A percentile compares a stretch with the other conserved stretches of the same genome.
phyloP scores from a whole-genome alignment of 92 coral and sea anemone species.

The Meandrina meandrites region DNA sequence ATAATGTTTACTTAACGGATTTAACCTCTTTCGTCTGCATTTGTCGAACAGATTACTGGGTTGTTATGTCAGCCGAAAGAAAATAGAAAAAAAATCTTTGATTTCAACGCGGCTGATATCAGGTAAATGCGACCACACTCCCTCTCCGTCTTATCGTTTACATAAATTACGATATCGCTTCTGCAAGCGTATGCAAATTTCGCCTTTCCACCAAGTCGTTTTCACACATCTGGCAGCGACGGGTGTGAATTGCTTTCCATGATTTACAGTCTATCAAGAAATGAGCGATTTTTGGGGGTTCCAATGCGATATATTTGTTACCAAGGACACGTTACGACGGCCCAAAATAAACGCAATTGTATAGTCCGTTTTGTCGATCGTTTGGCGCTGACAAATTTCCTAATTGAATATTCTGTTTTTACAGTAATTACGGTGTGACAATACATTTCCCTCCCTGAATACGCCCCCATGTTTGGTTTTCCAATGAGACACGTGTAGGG shows the following conservation, averaged over 20 bases:
- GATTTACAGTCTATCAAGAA: neutral
- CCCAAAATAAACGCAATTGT: neutral
- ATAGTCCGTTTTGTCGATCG: neutral
- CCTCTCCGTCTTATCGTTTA: constrained; percentile 14
- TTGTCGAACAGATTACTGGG: constrained; percentile 16
- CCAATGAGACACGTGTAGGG: constrained; percentile 72
- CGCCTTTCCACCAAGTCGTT: constrained; percentile 14
- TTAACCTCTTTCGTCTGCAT: constrained; percentile 39
- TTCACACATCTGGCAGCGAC: constrained; percentile 38
- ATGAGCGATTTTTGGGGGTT: neutral
- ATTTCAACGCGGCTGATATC: constrained; percentile 12
- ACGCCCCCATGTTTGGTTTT: constrained; percentile 75
- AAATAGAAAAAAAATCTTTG: neutral
- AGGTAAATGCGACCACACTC: neutral
- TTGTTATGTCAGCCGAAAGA: neutral
- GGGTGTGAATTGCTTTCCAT: constrained; percentile 18
- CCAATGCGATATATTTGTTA: neutral
- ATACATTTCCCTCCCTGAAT: constrained; percentile 67
- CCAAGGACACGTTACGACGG: neutral
- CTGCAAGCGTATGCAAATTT: constrained; percentile 36
- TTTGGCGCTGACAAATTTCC: constrained; percentile 47
- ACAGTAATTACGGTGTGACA: constrained; percentile 69
- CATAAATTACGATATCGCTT: constrained; percentile 33
- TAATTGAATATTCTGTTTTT: constrained; percentile 70
- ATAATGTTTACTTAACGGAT: constrained; percentile 71